Evolutionary conservation across 2,797 vertebrate species (phyloP).

Genomic region (Mallotus villosus): DNA sequence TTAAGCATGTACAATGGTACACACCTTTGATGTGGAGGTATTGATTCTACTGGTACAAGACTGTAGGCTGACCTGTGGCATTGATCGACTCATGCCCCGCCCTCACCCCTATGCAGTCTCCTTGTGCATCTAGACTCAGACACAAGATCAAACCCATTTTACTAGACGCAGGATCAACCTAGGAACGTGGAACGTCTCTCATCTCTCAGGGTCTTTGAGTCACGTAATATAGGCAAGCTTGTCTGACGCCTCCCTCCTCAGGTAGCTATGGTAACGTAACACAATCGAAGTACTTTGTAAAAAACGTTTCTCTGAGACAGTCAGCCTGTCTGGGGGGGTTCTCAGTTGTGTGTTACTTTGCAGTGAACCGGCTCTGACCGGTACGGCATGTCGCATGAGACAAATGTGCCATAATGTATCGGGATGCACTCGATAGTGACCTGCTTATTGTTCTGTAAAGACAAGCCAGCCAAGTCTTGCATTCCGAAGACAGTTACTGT

Average conservation of each 20-base stretch:
- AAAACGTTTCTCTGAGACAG: neutral
- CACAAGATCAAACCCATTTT: conserved; percentile 47
- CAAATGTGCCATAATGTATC: neutral
- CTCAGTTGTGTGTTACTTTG: neutral
- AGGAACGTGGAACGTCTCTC: no score
- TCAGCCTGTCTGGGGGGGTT: neutral
- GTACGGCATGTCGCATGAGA: neutral
- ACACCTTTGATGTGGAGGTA: conserved; percentile 70
- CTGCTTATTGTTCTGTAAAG: neutral
- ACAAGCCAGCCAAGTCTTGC: conserved; percentile 10
- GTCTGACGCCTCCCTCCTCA: neutral
- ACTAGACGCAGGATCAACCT: neutral
- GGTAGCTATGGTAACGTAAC: neutral
- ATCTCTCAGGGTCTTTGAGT: no score
- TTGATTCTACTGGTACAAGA: conserved; percentile 73
- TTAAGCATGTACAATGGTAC: conserved; percentile 67
- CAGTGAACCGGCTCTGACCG: neutral
- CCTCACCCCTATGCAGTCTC: conserved; percentile 31
- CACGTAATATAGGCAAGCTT: no score
- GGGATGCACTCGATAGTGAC: neutral
- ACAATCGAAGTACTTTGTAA: neutral
- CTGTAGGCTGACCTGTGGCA: conserved; percentile 72
- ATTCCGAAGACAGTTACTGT: conserved; percentile 39
- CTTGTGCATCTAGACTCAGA: conserved; percentile 34
- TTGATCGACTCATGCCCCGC: conserved; percentile 58